Evolutionary conservation across 2,113 vertebrate species (phyloP), one percentile per base, ranked within the genome.

Genomic region (Monarcha castaneiventris): DNA sequence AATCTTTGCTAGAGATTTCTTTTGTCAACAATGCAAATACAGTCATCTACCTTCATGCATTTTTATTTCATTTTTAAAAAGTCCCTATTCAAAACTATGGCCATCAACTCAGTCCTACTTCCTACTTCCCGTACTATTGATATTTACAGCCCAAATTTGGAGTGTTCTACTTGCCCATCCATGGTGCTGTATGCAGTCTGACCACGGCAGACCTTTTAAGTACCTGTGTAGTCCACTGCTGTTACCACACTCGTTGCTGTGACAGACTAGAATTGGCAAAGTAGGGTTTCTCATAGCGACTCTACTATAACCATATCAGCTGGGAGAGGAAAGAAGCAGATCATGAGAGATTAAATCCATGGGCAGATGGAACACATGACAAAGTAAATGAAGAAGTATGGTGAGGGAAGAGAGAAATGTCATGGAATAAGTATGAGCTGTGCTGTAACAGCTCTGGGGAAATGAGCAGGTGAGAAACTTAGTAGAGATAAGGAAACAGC

Each of bases 381-480:
- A 66, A 91, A 85, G 19, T 10, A 94, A 83, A 64, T 77, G 12
- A 5, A 3, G 11, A 69, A 13, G 19, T 46, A 20, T 46, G 18
- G 7, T 10, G n/a, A 87, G 13, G 13, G 29, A 32, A 6, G 6
- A 74, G 68, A 93, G 43, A 82, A 77, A 55, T 35, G 13, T 41
- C 25, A 54, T 75, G 14, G 37, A 90, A 68, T 72, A 94, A 62
- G 35, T 55, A 73, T 62, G 15, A 67, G 29, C 39, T 94, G 23
- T 33, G 10, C 44, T 79, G 56, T 78, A 84, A 76, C 17, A 56
- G 17, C 18, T 96, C 67, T 91, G 55, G 23, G 37, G 46, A 93
- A 94, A 94, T 80, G 21, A 74, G 27, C 43, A 85, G 62, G 72
- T 89, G 79, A 96, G 77, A 83, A 94, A 85, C 37, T 66, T 30